phyloP scores from a whole-genome alignment of 2,888 invertebrate genomes.

The Phragmatobia fuliginosa region DNA sequence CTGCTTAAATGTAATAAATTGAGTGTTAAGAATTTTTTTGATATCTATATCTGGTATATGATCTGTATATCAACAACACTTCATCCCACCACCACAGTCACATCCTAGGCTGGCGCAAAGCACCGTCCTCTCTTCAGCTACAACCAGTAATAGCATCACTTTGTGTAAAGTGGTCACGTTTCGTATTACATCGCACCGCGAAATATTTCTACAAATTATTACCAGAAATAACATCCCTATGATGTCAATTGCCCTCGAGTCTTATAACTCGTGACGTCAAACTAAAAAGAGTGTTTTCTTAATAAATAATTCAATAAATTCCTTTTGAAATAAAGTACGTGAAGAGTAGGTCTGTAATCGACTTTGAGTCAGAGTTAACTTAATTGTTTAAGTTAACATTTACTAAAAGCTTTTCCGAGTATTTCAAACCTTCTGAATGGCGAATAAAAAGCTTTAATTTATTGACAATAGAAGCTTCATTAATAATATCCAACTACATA shows the following conservation, averaged over 20 bases:
- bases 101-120: neutral
- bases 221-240: neutral
- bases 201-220: neutral
- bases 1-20: neutral
- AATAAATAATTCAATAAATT: neutral
- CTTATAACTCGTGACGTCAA: neutral
- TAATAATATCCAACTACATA: neutral
- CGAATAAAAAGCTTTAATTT: neutral
- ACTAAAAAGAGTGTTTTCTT: neutral
- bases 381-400: neutral
- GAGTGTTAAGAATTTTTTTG: neutral
- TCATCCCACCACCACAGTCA: no score
- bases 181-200: slow-evolving; percentile 10
- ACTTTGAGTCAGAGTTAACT: neutral
- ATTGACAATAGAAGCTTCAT: neutral
- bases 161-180: slow-evolving; percentile 18
- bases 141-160: neutral
- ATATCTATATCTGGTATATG: neutral
- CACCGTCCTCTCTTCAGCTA: slow-evolving; percentile 5
- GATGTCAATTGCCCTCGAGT: slow-evolving; percentile 1
- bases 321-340: neutral
- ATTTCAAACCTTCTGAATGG: neutral
- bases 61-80: neutral
- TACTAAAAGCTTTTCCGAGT: neutral
- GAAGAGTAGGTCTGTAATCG: neutral